These are phyloP conservation scores for Eumaeus atala DNA, from an alignment of 1,140 invertebrate genomes.

Conservation along the genomic window DNA sequence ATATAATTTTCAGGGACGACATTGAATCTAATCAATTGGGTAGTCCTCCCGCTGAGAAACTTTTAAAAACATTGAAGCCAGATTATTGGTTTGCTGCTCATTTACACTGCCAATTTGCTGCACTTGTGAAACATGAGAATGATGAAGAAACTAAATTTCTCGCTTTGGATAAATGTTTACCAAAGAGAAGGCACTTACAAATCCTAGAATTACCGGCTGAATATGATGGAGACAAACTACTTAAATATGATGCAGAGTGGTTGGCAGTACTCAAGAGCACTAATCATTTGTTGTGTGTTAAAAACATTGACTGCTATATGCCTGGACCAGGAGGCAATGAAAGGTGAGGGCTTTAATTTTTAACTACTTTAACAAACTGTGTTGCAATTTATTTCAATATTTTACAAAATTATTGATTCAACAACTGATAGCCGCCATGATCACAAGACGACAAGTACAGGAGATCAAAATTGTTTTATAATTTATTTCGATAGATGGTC, in stretches of 20 bases:
- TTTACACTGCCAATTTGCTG: slow-evolving; percentile 96
- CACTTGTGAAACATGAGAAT: slow-evolving; percentile 83
- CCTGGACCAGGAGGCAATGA: slow-evolving; percentile 82
- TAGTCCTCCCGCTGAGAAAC: slow-evolving; percentile 86
- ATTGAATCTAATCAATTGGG: slow-evolving; percentile 88
- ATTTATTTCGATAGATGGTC: too few species aligned
- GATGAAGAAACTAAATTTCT: slow-evolving; percentile 88
- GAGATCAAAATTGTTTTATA: too few species aligned
- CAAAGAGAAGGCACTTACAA: slow-evolving; percentile 88
- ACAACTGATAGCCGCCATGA: too few species aligned
- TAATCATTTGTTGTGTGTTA: slow-evolving; percentile 89
- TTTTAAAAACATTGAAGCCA: slow-evolving; percentile 87
- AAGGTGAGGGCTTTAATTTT: slow-evolving; percentile 66
- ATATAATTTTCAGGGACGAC: slow-evolving; percentile 79
- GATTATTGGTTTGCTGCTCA: slow-evolving; percentile 98
- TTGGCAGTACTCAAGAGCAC: slow-evolving; percentile 89
- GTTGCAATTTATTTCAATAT: too few species aligned
- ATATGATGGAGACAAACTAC: slow-evolving; percentile 72
- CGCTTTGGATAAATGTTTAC: slow-evolving; percentile 96
- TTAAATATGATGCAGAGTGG: slow-evolving; percentile 96
- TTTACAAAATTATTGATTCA: too few species aligned
- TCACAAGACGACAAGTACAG: too few species aligned
- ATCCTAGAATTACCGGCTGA: slow-evolving; percentile 72
- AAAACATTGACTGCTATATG: slow-evolving; percentile 82
- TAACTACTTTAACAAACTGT: too few species aligned